Base-by-base conservation (phyloP, 1,140 invertebrate species). In the Caerostris darwini region DNA sequence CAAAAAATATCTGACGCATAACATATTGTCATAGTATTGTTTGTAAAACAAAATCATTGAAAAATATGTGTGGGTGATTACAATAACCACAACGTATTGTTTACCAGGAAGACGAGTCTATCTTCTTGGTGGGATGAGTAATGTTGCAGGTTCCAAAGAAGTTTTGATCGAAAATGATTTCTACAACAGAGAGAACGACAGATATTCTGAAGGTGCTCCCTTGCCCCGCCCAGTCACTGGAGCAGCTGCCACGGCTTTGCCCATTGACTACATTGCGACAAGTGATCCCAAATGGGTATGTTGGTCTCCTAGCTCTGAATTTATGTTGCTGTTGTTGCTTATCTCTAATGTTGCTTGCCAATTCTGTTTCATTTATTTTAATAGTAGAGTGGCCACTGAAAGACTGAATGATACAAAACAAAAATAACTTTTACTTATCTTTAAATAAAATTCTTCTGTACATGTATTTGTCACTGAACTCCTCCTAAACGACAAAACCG, bases 201-300 rank as follows among this genome's bases (percentile, higher is more conserved):
- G 56, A 59, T 94, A 82, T n/a, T 10, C 67, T 34, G 93, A 94
- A 58, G 93, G 93, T 14, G 87, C 93, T 12, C 56, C 93, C 6
- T 56, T 94, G 6, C 93, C 93, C 0, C 57, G 34, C 14, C 87
- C 93, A 19, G 34, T 94, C 6, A 90, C 93, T 7, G 93, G 93
- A 50, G 58, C 93, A 19, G 87, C 93, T 58, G 93, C 93, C 0
- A 57, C 89, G 12, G 87, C 87, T 17, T 53, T 94, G 19, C 87
- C 93, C 3, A 90, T 94, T 19, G 88, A 94, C 50, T 94, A 94
- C 54, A 53, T 94, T 17, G 87, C 87, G 0, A 90, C 87, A 5
- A 94, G 77, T 85, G 93, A 90, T 58, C 87, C 87, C 7, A 94
- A 94, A 94, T 94, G 93, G 93, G 93, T 94, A 90, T n/a, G 3